Base-by-base conservation (phyloP, 1,140 invertebrate genomes). In the Lerema accius region DNA sequence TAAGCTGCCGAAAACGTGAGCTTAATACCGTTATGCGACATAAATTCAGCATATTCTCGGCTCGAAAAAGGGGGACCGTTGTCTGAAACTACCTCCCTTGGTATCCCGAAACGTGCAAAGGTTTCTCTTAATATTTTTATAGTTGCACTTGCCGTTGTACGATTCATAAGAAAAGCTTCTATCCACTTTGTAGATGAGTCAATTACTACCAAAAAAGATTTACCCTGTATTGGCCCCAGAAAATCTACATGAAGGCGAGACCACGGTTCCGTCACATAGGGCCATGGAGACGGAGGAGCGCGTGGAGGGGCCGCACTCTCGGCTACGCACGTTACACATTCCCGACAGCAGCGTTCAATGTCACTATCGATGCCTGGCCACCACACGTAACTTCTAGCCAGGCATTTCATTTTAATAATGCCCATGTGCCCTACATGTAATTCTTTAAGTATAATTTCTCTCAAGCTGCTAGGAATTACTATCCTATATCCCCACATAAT, bases 101-200 rank as follows among this genome's bases (percentile, higher is more conserved):
- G 66, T 13, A 72, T 42, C 0, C 69, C 69, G 16, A 50, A 72
- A 10, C 69, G 11, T 0, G 65, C 62, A 51, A 63, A 68, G 5
- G 49, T 59, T 14, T 28, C 17, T 17, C 62, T 3, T 5, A 23
- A 23, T n/a, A n/a, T n/a, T n/a, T n/a, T n/a, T n/a, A 23, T 23
- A 23, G 5, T 5, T 23, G 19, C 2, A 3, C 19, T 5, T 5
- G 19, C 19, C 2, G 19, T 23, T 2, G 19, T 23, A 2, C 5
- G 2, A 3, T 23, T 2, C 19, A 23, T 23, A 3, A 3, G 2
- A 23, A 64, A 59, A 13, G 87, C 69, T 60, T 92, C 87, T 3
- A 85, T 49, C 87, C 85, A 92, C 69, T 92, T 92, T 0, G 80
- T 84, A 58, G 69, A 71, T 0, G 87, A 64, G 72, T 92, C 91